These are phyloP conservation scores for Elymnias hypermnestra DNA, from an alignment of 1,140 invertebrate species.

Conservation along the genomic window DNA sequence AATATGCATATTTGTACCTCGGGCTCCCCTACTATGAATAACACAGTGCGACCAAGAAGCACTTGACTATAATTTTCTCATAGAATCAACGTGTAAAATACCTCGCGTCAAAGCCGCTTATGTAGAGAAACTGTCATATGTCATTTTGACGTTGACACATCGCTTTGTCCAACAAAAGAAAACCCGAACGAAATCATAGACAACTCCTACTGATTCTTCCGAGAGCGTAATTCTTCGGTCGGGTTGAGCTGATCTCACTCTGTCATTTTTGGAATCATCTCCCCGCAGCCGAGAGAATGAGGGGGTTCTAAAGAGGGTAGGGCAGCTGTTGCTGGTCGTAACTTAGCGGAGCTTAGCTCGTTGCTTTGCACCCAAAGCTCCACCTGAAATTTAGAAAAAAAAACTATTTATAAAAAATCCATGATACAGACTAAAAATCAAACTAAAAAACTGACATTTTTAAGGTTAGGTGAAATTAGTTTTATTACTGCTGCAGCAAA, in stretches of 20 bases:
- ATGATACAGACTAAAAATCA: not conserved
- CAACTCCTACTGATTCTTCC: constrained; percentile 23
- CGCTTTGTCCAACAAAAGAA: constrained; percentile 12
- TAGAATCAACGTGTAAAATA: too few relatives aligned
- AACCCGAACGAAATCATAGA: constrained; percentile 19
- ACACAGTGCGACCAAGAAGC: too few relatives aligned
- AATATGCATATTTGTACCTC: too few relatives aligned
- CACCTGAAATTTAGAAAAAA: constrained; percentile 44
- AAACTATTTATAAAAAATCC: not conserved
- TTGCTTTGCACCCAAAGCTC: constrained; percentile 72
- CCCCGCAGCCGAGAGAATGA: constrained; percentile 38
- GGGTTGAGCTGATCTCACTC: constrained; percentile 45
- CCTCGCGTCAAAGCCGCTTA: too few relatives aligned
- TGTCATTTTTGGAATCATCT: constrained; percentile 31
- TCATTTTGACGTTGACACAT: constrained; percentile 11
- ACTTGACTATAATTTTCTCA: too few relatives aligned
- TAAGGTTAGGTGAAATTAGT: too few relatives aligned
- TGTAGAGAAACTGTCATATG: constrained; percentile 7
- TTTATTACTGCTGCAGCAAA: too few relatives aligned
- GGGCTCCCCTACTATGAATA: too few relatives aligned
- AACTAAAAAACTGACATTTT: too few relatives aligned
- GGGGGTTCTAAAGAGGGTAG: constrained; percentile 24
- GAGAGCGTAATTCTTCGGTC: constrained; percentile 28
- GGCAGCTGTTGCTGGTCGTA: constrained; percentile 33
- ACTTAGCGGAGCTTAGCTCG: constrained; percentile 63